Conservation (phyloP, 2,113 vertebrate genomes). For the Lampris megalopsis region DNA sequence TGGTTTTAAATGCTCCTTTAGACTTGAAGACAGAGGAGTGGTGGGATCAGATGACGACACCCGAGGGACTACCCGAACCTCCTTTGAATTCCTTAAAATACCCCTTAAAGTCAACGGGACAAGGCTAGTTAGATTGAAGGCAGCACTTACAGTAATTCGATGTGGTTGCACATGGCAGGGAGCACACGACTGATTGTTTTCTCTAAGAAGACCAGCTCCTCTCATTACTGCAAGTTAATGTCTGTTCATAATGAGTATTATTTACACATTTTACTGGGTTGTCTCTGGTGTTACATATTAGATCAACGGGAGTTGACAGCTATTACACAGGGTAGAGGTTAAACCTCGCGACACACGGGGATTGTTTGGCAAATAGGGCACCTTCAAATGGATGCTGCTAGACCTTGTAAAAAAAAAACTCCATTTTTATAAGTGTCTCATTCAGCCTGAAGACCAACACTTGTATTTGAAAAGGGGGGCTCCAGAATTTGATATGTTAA, state of each 20-base stretch:
- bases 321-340: not conserved
- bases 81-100: constrained; percentile 21
- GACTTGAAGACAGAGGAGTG: constrained; percentile 1
- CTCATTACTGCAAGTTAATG: not conserved
- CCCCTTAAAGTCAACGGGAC: constrained; percentile 22
- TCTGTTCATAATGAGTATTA: not conserved
- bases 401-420: not conserved
- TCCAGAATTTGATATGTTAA: constrained; percentile 35
- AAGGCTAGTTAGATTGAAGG: constrained; percentile 16
- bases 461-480: not conserved
- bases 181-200: constrained; percentile 14
- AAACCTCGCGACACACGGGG: not conserved
- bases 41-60: constrained; percentile 17
- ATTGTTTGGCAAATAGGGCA: not conserved
- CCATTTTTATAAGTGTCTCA: not conserved
- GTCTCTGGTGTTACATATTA: not conserved
- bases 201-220: not conserved
- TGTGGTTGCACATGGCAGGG: not conserved
- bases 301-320: not conserved
- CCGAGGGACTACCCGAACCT: constrained; percentile 20
- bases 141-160: constrained; percentile 1
- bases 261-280: not conserved
- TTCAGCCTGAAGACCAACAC: not conserved
- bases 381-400: not conserved
- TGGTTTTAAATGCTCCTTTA: not conserved